Percentiles rank a stretch among this genome's conserved stretches.
These are phyloP conservation scores for Leptinotarsa juncta DNA, from an alignment of 2,888 invertebrate genomes.

Conservation along the genomic window DNA sequence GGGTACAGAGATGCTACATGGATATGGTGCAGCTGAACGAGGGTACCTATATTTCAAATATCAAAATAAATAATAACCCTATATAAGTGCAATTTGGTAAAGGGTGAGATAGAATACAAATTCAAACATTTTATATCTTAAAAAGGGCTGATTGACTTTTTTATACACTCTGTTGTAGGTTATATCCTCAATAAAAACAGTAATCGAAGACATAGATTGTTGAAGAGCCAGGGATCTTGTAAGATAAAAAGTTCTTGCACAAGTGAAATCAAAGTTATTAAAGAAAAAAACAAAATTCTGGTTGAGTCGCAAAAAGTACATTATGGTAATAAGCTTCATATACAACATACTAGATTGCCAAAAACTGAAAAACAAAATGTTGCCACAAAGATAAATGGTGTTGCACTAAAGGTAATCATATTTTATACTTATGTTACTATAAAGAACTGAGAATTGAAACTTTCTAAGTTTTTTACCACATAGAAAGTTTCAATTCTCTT, in stretches of 20 bases:
- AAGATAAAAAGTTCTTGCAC: conserved; percentile 28
- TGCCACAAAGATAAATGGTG: conserved; percentile 27
- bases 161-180: background rate
- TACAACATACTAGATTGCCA: conserved; percentile 32
- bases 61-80: too few species aligned
- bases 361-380: conserved; percentile 29
- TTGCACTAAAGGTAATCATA: conserved; percentile 25
- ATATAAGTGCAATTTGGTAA: too few species aligned
- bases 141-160: background rate
- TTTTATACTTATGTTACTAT: background rate
- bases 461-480: too few species aligned
- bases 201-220: conserved; percentile 15
- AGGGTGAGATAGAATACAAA: too few species aligned
- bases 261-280: conserved; percentile 25
- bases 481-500: background rate
- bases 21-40: too few species aligned
- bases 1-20: too few species aligned
- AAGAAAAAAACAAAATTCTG: conserved; percentile 25
- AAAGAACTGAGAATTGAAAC: background rate
- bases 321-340: conserved; percentile 31
- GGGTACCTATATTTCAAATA: too few species aligned
- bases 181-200: conserved; percentile 2
- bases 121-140: background rate
- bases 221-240: conserved; percentile 31
- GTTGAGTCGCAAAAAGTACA: conserved; percentile 35